Evolutionary conservation across 2,113 vertebrate species (phyloP).

Genomic region (Macrotis lagotis): DNA sequence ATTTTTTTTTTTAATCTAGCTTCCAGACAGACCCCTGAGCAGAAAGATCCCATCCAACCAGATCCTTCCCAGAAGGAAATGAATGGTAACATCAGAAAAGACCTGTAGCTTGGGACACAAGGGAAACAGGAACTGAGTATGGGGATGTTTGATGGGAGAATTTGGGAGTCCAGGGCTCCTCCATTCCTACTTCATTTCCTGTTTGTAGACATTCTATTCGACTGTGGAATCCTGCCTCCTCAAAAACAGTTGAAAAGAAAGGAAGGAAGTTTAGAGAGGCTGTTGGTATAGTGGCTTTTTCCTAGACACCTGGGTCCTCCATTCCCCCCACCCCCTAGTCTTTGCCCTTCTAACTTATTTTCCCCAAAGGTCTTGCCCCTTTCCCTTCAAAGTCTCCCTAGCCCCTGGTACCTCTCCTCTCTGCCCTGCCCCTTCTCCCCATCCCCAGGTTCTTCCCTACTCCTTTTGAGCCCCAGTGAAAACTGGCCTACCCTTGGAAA

Average conservation of each 20-base stretch:
- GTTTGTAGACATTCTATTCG: slow-evolving; percentile 46
- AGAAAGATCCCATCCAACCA: slow-evolving; percentile 31
- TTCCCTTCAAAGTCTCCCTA: background rate
- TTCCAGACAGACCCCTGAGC: slow-evolving; percentile 43
- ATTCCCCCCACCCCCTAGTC: background rate
- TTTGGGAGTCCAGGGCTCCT: slow-evolving; percentile 50
- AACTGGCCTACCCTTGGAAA: background rate
- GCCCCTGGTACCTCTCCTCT: background rate
- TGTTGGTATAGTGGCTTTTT: slow-evolving; percentile 18
- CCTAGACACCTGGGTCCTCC: background rate
- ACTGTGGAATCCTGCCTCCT: slow-evolving; percentile 20
- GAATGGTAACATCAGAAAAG: background rate
- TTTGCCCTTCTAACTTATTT: background rate
- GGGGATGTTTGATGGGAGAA: background rate
- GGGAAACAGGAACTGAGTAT: slow-evolving; percentile 13
- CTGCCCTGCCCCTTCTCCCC: background rate
- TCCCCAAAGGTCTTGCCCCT: background rate
- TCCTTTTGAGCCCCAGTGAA: background rate
- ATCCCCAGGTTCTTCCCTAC: background rate
- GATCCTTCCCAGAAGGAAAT: slow-evolving; percentile 47
- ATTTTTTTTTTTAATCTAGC: slow-evolving; percentile 50
- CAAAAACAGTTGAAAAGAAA: background rate
- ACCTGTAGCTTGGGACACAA: background rate
- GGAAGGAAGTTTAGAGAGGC: slow-evolving; percentile 34
- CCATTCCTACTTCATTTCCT: slow-evolving; percentile 61